Evolutionary conservation across 2,797 vertebrate genomes (phyloP).

Genomic region (Streptopelia turtur): DNA sequence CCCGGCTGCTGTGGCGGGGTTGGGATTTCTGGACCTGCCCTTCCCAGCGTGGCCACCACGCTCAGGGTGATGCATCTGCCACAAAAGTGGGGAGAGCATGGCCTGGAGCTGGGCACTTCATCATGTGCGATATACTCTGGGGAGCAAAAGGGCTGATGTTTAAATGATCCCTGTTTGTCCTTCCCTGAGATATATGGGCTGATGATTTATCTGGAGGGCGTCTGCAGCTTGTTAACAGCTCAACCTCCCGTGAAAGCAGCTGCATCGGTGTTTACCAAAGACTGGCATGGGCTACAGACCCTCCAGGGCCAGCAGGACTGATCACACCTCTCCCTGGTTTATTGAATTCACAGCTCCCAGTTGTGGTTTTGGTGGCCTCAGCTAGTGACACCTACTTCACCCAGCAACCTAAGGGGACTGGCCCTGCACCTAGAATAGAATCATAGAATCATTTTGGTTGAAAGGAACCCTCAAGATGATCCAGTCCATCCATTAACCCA

Average conservation of each 20-base stretch:
- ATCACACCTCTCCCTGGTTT: fast-evolving
- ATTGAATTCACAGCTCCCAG: background rate
- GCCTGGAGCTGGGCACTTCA: fast-evolving
- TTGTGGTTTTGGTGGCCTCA: background rate
- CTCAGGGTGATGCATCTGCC: background rate
- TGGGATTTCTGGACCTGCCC: background rate
- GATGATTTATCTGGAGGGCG: background rate
- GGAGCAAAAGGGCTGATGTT: background rate
- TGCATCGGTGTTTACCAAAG: background rate
- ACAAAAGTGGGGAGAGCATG: background rate
- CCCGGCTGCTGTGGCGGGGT: background rate
- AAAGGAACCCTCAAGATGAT: too few relatives aligned
- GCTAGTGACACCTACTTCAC: too few relatives aligned
- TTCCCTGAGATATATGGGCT: background rate
- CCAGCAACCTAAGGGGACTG: too few relatives aligned
- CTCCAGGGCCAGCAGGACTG: background rate
- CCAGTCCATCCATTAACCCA: too few relatives aligned
- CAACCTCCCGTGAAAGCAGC: background rate
- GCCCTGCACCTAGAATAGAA: too few relatives aligned
- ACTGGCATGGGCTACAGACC: fast-evolving
- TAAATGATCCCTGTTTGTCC: background rate
- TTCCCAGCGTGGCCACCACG: fast-evolving
- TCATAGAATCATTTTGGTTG: too few relatives aligned
- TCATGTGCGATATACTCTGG: background rate
- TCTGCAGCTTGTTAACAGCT: fast-evolving